Conservation (phyloP, 2,113 vertebrate genomes). For the Corythaeola cristata region DNA sequence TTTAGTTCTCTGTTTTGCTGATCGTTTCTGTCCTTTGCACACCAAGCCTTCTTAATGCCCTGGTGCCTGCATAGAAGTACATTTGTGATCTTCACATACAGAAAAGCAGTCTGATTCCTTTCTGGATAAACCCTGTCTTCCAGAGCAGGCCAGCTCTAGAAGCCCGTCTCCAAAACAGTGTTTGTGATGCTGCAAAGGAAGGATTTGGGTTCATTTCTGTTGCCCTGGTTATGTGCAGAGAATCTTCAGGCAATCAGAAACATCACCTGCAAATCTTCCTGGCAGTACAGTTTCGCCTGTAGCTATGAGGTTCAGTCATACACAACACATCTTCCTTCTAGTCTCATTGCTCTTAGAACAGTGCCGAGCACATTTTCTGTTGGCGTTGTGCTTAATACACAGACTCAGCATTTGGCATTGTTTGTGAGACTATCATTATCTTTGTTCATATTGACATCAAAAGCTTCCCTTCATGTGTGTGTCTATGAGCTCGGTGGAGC, state of each 20-base stretch:
- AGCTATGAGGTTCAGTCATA: constrained; percentile 34
- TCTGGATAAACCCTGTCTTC: neutral
- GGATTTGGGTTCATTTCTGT: constrained; percentile 27
- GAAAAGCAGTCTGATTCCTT: neutral
- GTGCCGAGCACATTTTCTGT: neutral
- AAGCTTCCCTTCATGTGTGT: constrained; percentile 30
- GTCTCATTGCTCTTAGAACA: neutral
- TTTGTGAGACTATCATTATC: constrained; percentile 63
- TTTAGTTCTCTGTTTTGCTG: neutral
- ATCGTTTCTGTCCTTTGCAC: neutral
- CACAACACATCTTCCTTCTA: neutral
- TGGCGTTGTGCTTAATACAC: constrained; percentile 27
- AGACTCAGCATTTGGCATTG: constrained; percentile 56
- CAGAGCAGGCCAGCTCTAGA: neutral
- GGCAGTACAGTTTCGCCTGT: constrained; percentile 26
- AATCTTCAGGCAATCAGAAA: constrained; percentile 42
- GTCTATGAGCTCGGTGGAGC: neutral
- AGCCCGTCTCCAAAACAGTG: neutral
- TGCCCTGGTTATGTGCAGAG: neutral
- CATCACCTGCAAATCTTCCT: constrained; percentile 53
- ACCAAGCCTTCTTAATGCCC: neutral
- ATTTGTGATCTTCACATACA: neutral
- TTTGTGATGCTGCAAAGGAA: neutral
- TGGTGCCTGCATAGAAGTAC: neutral
- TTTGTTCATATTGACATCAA: constrained; percentile 61